Evolutionary conservation across 1,140 invertebrate species (phyloP).

Genomic region (Tetranychus cinnabarinus): DNA sequence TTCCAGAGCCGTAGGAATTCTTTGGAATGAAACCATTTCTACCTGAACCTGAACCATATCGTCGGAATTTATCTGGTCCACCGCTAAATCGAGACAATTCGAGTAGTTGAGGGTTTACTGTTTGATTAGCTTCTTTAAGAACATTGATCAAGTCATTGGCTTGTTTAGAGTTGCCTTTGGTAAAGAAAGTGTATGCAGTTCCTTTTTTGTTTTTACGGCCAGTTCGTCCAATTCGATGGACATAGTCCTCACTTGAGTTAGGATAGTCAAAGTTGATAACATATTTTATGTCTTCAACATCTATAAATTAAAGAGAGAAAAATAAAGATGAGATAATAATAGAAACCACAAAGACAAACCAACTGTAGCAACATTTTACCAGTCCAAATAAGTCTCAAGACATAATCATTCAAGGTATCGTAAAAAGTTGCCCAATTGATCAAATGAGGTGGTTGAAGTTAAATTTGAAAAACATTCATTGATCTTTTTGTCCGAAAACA

Average conservation of each 20-base stretch:
- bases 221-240: conserved; percentile 93
- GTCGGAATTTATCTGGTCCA: not conserved
- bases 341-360: too few species aligned
- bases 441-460: not conserved
- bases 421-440: too few species aligned
- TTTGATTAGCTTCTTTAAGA: conserved; percentile 22
- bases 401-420: too few species aligned
- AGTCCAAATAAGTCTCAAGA: too few species aligned
- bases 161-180: conserved; percentile 17
- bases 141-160: conserved; percentile 21
- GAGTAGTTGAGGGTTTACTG: conserved; percentile 39
- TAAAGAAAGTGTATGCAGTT: conserved; percentile 96
- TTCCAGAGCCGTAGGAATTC: not conserved
- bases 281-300: conserved; percentile 97
- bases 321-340: too few species aligned
- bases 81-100: conserved; percentile 17
- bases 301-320: conserved; percentile 27
- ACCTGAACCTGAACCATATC: not conserved
- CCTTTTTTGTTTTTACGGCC: conserved; percentile 66
- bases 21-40: not conserved
- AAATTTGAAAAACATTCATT: not conserved
- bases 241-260: conserved; percentile 92
- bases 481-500: not conserved
- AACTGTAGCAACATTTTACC: too few species aligned
- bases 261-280: conserved; percentile 99